Base-by-base conservation (phyloP, 2,113 vertebrate species). In the Bubo bubo region DNA sequence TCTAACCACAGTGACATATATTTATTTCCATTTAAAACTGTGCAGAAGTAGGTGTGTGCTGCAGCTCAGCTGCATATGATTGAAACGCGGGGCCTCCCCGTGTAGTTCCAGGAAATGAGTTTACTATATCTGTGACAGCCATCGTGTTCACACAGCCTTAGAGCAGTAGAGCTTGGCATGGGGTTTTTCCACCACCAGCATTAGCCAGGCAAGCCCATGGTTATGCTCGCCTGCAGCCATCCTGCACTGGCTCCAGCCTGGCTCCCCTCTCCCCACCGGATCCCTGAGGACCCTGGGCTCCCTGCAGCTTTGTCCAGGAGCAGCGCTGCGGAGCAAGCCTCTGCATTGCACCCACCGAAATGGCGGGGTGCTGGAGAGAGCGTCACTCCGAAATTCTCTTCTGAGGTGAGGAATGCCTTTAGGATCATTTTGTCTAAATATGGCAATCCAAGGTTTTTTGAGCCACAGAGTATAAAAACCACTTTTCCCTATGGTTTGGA, bases 31-130 rank as follows among this genome's bases (percentile, higher is more conserved):
- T 76, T 28, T 60, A 71, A 96, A 92, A 74, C 96, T 71, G 50
- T 15, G 28, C 62, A 94, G 71, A 62, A 75, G 94, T 60, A 68
- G 17, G 74, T 68, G 27, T 66, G 82, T 52, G 83, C 93, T 62
- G 39, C 41, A 59, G 68, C 88, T 95, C 88, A 91, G 91, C 95
- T 96, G 93, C 55, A 0, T 27, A 4, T 3, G 14, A 21, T 16
- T 86, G 95, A 97, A 91, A 71, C 1, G 8, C 2, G 3, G 70
- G 77, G 93, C 95, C 94, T 92, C 96, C 85, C 88, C 8, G 11
- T 43, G 28, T 66, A n/a, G 95, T 68, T 95, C 63, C 97, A 98
- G 98, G 98, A 98, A 98, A 94, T 96, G 92, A 94, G 81, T 93
- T 96, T 87, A 49, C 88, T 90, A 7, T 97, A 32, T 98, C 93